Evolutionary conservation across 2,113 vertebrate genomes (phyloP).

Genomic region (Hiodon alosoides): DNA sequence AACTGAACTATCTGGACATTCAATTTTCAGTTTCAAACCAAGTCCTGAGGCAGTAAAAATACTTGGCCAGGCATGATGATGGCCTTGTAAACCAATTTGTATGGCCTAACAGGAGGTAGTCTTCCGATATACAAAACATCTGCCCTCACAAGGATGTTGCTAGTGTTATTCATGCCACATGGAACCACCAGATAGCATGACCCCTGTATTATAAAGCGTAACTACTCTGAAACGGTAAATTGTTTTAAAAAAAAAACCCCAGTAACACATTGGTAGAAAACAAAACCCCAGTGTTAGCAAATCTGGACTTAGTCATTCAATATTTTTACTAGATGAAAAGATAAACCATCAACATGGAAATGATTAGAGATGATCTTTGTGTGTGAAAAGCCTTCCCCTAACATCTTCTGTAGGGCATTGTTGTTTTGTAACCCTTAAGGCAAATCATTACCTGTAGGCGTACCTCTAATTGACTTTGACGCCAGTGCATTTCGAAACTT

Average conservation of each 20-base stretch:
- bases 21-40: no score
- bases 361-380: slow-evolving; percentile 16
- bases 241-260: background rate
- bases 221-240: background rate
- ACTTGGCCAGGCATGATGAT: background rate
- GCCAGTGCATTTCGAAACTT: no score
- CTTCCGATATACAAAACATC: background rate
- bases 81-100: background rate
- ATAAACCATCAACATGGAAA: slow-evolving; percentile 21
- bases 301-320: slow-evolving; percentile 9
- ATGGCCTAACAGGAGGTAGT: background rate
- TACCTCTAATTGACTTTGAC: no score
- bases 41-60: background rate
- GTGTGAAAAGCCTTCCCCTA: background rate
- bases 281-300: slow-evolving; percentile 12
- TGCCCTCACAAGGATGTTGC: background rate
- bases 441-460: slow-evolving; percentile 8
- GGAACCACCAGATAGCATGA: background rate
- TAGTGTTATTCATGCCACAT: background rate
- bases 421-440: background rate
- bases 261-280: background rate
- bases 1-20: no score
- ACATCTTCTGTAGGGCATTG: background rate
- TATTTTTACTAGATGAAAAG: slow-evolving; percentile 20
- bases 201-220: background rate